Evolutionary conservation across 2,888 invertebrate genomes (phyloP).

Genomic region (Phragmatobia fuliginosa): DNA sequence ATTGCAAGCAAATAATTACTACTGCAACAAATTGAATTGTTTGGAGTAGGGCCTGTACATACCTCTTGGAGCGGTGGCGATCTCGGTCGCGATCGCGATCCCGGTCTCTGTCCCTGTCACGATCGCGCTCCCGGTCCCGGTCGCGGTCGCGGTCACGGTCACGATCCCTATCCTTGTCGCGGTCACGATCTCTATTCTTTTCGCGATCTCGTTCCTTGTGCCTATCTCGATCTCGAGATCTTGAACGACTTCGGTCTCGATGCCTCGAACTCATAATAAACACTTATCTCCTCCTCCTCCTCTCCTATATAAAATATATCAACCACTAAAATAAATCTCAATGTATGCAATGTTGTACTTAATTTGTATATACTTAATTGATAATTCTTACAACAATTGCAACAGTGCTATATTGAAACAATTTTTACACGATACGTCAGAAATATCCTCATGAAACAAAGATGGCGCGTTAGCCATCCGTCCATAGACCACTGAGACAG

Average conservation of each 20-base stretch:
- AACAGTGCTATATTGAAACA: not conserved
- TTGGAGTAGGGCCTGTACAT: slow-evolving; percentile 26
- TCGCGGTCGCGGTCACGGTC: slow-evolving; percentile 63
- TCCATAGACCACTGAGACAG: no score
- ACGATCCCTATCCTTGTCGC: slow-evolving; percentile 59
- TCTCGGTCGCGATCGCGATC: slow-evolving; percentile 74
- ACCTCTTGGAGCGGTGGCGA: slow-evolving; percentile 83
- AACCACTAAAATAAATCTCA: not conserved
- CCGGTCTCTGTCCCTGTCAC: slow-evolving; percentile 66
- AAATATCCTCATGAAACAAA: not conserved
- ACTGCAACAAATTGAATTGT: not conserved
- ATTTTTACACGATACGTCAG: not conserved
- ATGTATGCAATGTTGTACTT: not conserved
- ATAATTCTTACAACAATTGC: no score
- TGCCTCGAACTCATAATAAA: slow-evolving; percentile 84
- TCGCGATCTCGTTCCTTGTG: slow-evolving; percentile 72
- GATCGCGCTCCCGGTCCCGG: slow-evolving; percentile 64
- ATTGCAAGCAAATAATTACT: not conserved
- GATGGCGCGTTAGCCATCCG: not conserved
- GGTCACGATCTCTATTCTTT: slow-evolving; percentile 62
- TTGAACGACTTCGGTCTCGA: slow-evolving; percentile 82
- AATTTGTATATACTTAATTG: not conserved
- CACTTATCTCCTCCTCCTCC: slow-evolving; percentile 2
- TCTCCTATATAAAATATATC: not conserved
- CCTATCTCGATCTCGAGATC: slow-evolving; percentile 70